Evolutionary conservation across 2,888 invertebrate genomes (phyloP), one percentile per base, ranked within the genome.

Genomic region (Pocota personata): DNA sequence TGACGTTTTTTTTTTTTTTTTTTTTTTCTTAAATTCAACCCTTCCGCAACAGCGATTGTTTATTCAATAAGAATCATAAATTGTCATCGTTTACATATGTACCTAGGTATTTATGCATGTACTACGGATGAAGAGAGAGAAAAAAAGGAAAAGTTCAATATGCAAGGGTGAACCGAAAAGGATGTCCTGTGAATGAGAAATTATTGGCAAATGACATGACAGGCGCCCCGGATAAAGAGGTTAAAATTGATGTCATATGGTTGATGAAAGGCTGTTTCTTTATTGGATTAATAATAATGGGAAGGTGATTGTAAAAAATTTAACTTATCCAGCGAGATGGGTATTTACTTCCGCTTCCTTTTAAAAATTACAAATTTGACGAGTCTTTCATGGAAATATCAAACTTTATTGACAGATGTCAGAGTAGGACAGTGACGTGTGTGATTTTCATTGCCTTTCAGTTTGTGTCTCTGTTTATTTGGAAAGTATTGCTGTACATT

Each of bases 31-130:
- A 10, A 19, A 32, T 57, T 35, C 12, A 66, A 27, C 27, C 48
- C 27, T 62, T 50, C 52, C 30, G 30, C 30, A 50, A 40, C 16
- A 19, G 21, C 16, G 32, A 78, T 60, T 67, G 57, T 83, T 83
- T 83, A 78, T 79, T 78, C 27, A 73, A 79, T 79, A 79, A 77
- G 72, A 78, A 73, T 78, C 66, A 83, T 83, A 83, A 83, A 83
- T 83, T 78, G 78, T 67, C 66, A 83, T 58, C 52, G 35, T 82
- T 40, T 43, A 6, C 19, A 10, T 72, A 19, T 40, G n/a, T n/a
- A n/a, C n/a, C n/a, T n/a, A n/a, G n/a, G n/a, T n/a, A n/a, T n/a
- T n/a, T n/a, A n/a, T n/a, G n/a, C n/a, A n/a, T n/a, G n/a, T n/a
- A n/a, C n/a, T n/a, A n/a, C n/a, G n/a, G 3, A 12, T 7, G 40